A percentile compares a stretch with the other conserved stretches of the same genome.
Evolutionary conservation across 2,797 vertebrate genomes (phyloP).

Genomic region (Arnoldichthys spilopterus): DNA sequence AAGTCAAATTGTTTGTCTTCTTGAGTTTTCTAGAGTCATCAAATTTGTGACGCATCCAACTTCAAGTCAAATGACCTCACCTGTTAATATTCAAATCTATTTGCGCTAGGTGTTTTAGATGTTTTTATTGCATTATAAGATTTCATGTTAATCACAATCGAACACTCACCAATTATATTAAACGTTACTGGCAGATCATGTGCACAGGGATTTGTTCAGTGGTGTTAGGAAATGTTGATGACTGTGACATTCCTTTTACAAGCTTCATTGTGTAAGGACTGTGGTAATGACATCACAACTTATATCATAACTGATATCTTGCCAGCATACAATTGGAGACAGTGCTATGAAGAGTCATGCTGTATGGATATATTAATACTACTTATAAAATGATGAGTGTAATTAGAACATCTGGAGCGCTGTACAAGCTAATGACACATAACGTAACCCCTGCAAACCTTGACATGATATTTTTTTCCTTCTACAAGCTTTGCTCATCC

Average conservation of each 20-base stretch:
- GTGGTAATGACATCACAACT: constrained; percentile 26
- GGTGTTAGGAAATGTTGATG: neutral
- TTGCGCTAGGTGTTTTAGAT: too few relatives aligned
- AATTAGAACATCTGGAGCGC: neutral
- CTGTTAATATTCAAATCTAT: too few relatives aligned
- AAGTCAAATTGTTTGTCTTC: too few relatives aligned
- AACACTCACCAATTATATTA: too few relatives aligned
- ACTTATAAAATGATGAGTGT: neutral
- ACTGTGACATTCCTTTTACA: neutral
- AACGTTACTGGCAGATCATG: too few relatives aligned
- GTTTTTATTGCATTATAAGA: too few relatives aligned
- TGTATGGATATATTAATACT: neutral
- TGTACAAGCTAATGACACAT: constrained; percentile 54
- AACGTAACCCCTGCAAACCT: constrained; percentile 60
- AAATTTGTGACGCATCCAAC: too few relatives aligned
- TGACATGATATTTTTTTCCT: constrained; percentile 62
- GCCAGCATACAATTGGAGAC: neutral
- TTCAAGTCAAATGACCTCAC: too few relatives aligned
- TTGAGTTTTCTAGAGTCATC: too few relatives aligned
- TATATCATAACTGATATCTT: constrained; percentile 2
- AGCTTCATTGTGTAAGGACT: constrained; percentile 31
- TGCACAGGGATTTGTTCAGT: too few relatives aligned
- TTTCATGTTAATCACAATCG: too few relatives aligned
- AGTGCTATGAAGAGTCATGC: neutral
- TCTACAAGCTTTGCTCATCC: constrained; percentile 67